Evolutionary conservation across 2,888 invertebrate genomes (phyloP), one percentile per base, ranked within the genome.

Genomic region (Heliothis peltigera): DNA sequence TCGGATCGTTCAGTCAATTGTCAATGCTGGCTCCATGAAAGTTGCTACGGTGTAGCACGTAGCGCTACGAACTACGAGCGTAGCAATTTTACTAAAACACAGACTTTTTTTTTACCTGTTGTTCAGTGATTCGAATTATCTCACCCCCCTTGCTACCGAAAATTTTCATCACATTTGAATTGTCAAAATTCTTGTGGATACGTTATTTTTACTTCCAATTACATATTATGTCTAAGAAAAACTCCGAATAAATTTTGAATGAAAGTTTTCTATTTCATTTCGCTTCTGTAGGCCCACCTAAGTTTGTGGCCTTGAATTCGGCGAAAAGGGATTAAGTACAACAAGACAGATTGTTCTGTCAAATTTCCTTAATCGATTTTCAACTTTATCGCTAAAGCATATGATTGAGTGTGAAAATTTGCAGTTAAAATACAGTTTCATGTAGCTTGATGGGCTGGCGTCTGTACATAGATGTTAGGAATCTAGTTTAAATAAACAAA

Each of bases 221-320:
- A 83, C 76, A 64, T 71, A n/a, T n/a, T n/a, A 75, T 61, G 64
- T 58, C 22, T n/a, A 12, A 60, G 62, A 77, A 80, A 79, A 78
- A 75, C 35, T 63, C 39, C 62, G 54, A 64, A 54, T 53, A 77
- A 78, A 64, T 74, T 77, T 46, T 62, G 57, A 67, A 61, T 66
- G 62, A 58, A 75, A 84, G 73, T 80, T 80, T 76, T 59, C 56
- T 64, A 70, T 81, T 77, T 74, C 47, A 82, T 83, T 80, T 79
- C 70, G 43, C 53, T 71, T 64, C 62, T 61, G 56, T 60, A 62
- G 63, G 70, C 76, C 75, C 78, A 47, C 39, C 60, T 51, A 48
- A 54, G 35, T 25, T 70, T 55, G 67, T 55, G 59, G 62, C 64
- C 62, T 70, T 54, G 51, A 60, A 19, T 18, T 12, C 43, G 42